Percentiles rank a stretch among this genome's conserved stretches.
phyloP scores from a whole-genome alignment of 2,888 invertebrate species.

The Athalia cordata region DNA sequence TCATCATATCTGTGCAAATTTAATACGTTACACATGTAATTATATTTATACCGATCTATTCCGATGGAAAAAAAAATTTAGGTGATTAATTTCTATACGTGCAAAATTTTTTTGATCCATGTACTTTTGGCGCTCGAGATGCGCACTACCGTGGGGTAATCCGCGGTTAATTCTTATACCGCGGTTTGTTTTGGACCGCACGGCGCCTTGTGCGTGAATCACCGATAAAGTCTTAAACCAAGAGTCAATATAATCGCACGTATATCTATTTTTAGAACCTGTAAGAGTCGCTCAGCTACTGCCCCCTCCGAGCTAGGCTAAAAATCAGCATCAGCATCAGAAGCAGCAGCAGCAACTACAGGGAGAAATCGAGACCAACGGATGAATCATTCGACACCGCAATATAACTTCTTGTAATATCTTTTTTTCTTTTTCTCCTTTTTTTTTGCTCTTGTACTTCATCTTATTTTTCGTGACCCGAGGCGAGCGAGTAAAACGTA shows the following conservation, averaged over 20 bases:
- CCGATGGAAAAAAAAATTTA: too few relatives aligned
- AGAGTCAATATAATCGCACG: slow-evolving; percentile 3
- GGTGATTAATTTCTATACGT: too few relatives aligned
- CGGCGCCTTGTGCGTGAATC: slow-evolving; percentile 15
- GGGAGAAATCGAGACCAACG: neutral
- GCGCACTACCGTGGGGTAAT: neutral
- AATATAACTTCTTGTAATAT: neutral
- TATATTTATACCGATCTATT: too few relatives aligned
- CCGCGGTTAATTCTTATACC: neutral
- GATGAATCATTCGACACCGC: neutral
- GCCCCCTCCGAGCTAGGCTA: neutral
- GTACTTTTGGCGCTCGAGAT: neutral
- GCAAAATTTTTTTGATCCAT: too few relatives aligned
- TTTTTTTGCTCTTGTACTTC: neutral
- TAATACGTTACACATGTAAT: too few relatives aligned
- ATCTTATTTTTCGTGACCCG: neutral
- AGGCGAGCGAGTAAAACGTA: too few relatives aligned
- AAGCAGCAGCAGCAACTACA: too few relatives aligned
- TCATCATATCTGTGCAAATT: too few relatives aligned
- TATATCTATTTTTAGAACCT: slow-evolving; percentile 24
- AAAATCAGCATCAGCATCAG: neutral
- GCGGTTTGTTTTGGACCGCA: neutral
- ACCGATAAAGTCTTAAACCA: slow-evolving; percentile 23
- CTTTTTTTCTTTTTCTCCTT: neutral
- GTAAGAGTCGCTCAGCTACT: neutral